A percentile compares a stretch with the other conserved stretches of the same genome.
Evolutionary conservation across 2,888 invertebrate species (phyloP).

Genomic region (Aphidius colemani): DNA sequence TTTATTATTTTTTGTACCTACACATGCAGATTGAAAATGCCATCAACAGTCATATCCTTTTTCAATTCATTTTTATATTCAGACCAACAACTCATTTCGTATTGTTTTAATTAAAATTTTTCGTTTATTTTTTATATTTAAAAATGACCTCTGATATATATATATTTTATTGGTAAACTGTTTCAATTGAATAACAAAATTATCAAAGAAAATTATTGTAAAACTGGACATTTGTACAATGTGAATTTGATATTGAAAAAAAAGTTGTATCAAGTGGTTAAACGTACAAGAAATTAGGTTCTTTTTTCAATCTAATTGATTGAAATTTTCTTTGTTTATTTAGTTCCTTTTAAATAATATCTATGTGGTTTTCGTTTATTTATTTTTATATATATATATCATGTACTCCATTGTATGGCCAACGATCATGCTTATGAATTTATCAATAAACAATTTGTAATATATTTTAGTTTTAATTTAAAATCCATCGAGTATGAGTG

Average conservation of each 20-base stretch:
- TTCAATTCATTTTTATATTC: conserved; percentile 14
- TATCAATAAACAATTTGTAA: conserved; percentile 43
- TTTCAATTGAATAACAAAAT: neutral
- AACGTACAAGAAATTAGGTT: too few relatives aligned
- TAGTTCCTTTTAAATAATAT: too few relatives aligned
- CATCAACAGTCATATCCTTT: conserved; percentile 29
- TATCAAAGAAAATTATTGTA: neutral
- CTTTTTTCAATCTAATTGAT: too few relatives aligned
- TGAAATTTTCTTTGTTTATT: too few relatives aligned
- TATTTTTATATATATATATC: conserved; percentile 52
- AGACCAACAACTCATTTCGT: neutral
- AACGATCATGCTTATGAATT: conserved; percentile 56
- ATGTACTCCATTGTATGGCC: conserved; percentile 59
- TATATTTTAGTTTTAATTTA: conserved; percentile 14
- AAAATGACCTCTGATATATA: conserved; percentile 32
- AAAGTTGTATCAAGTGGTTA: too few relatives aligned
- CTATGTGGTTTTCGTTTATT: conserved; percentile 31
- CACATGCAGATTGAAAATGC: conserved; percentile 57
- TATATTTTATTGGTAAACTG: neutral
- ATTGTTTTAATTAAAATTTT: conserved; percentile 2
- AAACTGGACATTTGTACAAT: neutral
- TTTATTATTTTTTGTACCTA: conserved; percentile 47
- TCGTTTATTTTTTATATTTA: conserved; percentile 27
- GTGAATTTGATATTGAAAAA: too few relatives aligned
- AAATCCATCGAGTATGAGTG: conserved; percentile 24